Evolutionary conservation across 2,113 vertebrate genomes (phyloP).

Genomic region (Aphyosemion australe): DNA sequence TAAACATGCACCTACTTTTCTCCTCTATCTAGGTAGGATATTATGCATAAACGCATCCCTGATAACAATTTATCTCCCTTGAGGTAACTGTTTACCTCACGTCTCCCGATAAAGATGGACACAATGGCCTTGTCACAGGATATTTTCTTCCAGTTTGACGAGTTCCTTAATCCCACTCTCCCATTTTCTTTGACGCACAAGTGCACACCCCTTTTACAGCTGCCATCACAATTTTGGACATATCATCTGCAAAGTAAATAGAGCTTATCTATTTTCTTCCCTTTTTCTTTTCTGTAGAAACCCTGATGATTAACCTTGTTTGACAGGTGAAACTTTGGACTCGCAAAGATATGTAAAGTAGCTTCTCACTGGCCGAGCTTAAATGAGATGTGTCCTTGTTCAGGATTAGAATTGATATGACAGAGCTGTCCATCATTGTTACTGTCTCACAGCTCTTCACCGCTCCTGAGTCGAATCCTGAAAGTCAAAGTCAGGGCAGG

Average conservation of each 20-base stretch:
- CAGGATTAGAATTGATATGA: constrained; percentile 61
- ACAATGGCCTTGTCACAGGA: constrained; percentile 40
- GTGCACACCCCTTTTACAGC: constrained; percentile 48
- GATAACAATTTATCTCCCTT: constrained; percentile 25
- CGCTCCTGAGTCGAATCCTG: constrained; percentile 18
- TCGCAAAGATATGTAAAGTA: constrained; percentile 66
- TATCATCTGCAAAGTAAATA: constrained; percentile 53
- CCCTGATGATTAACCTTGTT: constrained; percentile 58
- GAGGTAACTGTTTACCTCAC: constrained; percentile 12
- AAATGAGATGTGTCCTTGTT: constrained; percentile 48
- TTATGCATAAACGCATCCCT: neutral
- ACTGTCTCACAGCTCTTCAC: constrained; percentile 31
- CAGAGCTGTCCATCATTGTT: constrained; percentile 46
- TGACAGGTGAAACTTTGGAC: constrained; percentile 67
- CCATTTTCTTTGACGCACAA: constrained; percentile 26
- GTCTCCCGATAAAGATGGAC: constrained; percentile 43
- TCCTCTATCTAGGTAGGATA: neutral
- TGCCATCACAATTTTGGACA: constrained; percentile 56
- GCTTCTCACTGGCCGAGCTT: constrained; percentile 40
- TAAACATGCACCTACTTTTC: neutral
- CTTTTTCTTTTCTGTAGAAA: constrained; percentile 34
- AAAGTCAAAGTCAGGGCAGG: constrained; percentile 3
- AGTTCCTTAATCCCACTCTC: constrained; percentile 58
- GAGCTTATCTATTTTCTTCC: constrained; percentile 49
- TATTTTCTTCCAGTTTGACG: constrained; percentile 34